Evolutionary conservation across 64 coral and sea anemone species (phyloP), one percentile per base, ranked within the genome.

Genomic region (Montipora efflorescens): DNA sequence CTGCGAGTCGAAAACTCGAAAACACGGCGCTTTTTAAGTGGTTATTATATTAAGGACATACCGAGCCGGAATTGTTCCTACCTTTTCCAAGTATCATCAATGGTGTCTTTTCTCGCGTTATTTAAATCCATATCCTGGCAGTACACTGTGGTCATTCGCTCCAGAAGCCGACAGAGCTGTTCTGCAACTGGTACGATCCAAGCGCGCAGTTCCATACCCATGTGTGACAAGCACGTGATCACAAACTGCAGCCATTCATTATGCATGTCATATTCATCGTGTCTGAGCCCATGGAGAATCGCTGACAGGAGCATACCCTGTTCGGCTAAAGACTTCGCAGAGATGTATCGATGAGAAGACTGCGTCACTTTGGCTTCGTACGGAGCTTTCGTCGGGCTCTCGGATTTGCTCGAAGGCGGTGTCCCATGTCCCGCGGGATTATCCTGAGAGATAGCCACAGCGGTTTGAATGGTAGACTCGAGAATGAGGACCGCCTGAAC

Each of bases 181-280:
- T 96, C 83, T 44, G 91, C 95, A 1, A 99, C 92, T 8, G 88
- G 87, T 16, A 95, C 95, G 21, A 99, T 95, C 96, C 96, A 98
- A 55, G 90, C 74, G 36, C 92, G 86, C 23, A 98, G 79, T 16
- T 84, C 90, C 46, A 77, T 70, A 16, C 88, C 90, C 96, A 98
- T 93, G 87, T 98, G 94, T 53, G 96, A 95, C 71, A 98, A 87
- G 87, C 96, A 95, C 15, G 94, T 92, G 64, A 98, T 82, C 28
- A 98, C 96, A 74, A 98, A 98, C 57, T 92, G 81, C 22, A 95
- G 76, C 96, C 96, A 98, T 76, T 95, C 94, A 53, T 95, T 88
- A 88, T 93, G 90, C 72, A 95, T 45, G 67, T 98, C 96, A 87
- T 90, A 90, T 11, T 95, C 93, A 87, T 95, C 94, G 16, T 95